Percentiles rank a stretch among this genome's conserved stretches.
Conservation (phyloP, 2,797 vertebrate genomes). For the Lophius americanus region DNA sequence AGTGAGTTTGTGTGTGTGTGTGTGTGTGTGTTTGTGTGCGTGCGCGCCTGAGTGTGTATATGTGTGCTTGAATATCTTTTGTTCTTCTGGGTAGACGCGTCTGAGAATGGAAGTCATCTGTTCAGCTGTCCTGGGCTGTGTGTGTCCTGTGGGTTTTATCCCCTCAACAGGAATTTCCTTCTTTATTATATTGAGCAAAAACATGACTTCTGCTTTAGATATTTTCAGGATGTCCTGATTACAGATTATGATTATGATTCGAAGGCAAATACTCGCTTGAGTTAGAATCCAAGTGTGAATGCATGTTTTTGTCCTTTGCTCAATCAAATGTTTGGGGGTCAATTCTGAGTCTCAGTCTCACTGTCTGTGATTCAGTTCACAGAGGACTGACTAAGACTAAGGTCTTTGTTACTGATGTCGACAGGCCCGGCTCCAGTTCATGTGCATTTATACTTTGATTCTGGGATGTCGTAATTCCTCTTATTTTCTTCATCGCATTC, state of each 20-base stretch:
- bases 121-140: conserved; percentile 8
- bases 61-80: conserved; percentile 53
- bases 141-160: conserved; percentile 11
- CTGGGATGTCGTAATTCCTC: too few relatives aligned
- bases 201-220: conserved; percentile 30
- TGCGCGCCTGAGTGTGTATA: background rate
- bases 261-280: conserved; percentile 35
- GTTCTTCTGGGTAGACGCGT: conserved; percentile 54
- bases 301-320: conserved; percentile 11
- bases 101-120: conserved; percentile 48
- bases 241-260: conserved; percentile 37
- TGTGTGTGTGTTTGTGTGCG: background rate
- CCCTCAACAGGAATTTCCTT: conserved; percentile 25
- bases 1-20: conserved; percentile 2
- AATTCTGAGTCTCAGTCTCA: conserved; percentile 16
- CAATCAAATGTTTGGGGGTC: conserved; percentile 25
- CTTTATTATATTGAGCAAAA: conserved; percentile 32
- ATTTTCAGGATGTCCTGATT: conserved; percentile 41
- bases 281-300: conserved; percentile 25
- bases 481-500: too few relatives aligned
- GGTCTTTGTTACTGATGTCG: too few relatives aligned
- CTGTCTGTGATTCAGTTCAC: conserved; percentile 14
- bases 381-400: too few relatives aligned
- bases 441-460: background rate
- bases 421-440: background rate